These are phyloP conservation scores for Mormyrops boulengeri DNA, from an alignment of 2,797 vertebrate genomes.

Conservation along the genomic window DNA sequence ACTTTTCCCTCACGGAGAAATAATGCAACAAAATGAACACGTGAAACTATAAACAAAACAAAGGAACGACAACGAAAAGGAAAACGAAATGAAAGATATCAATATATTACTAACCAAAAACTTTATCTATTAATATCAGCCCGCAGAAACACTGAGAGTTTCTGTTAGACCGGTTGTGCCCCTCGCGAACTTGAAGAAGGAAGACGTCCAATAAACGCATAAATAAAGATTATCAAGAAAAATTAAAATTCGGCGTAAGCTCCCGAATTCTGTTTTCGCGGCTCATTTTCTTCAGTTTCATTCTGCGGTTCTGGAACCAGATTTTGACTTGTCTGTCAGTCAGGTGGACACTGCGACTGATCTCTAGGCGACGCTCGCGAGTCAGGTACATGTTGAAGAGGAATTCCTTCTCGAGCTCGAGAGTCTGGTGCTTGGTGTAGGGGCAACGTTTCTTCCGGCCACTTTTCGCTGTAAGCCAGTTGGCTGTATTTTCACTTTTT, in stretches of 20 bases:
- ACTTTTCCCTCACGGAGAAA: background rate
- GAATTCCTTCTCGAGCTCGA: constrained; percentile 98
- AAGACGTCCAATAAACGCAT: constrained; percentile 40
- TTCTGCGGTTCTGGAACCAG: constrained; percentile 99
- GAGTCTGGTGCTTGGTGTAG: constrained; percentile 95
- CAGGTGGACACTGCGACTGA: constrained; percentile 95
- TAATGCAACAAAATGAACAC: background rate
- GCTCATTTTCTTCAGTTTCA: constrained; percentile 99
- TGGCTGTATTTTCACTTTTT: constrained; percentile 81
- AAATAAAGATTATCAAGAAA: constrained; percentile 74
- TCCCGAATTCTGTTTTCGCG: constrained; percentile 94
- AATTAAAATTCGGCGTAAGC: constrained; percentile 93
- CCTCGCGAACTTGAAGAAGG: constrained; percentile 25
- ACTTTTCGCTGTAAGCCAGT: constrained; percentile 95
- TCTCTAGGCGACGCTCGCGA: constrained; percentile 96
- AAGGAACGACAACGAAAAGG: background rate
- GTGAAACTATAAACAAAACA: constrained; percentile 11
- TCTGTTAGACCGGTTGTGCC: constrained; percentile 10
- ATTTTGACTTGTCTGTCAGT: constrained; percentile 99
- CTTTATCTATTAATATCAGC: constrained; percentile 6
- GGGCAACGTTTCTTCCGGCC: constrained; percentile 96
- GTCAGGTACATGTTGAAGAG: constrained; percentile 99
- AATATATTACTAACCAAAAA: constrained; percentile 16
- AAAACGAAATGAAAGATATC: background rate
- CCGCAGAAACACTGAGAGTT: constrained; percentile 14